Evolutionary conservation across 2,113 vertebrate species (phyloP).

Genomic region (Vulpes lagopus): DNA sequence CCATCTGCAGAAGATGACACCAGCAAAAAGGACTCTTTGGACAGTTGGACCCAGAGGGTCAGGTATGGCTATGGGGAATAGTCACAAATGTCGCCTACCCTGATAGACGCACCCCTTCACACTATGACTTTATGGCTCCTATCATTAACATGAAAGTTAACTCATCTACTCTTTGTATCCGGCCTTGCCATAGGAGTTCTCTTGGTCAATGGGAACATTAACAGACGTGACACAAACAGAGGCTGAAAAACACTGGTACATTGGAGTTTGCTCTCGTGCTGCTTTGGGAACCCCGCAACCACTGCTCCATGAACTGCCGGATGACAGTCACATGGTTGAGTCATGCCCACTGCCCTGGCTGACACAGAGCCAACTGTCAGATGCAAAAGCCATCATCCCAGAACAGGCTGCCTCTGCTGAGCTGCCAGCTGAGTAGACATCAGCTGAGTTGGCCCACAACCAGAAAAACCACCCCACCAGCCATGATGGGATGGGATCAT

Average conservation of each 20-base stretch:
- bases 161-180: neutral
- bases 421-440: neutral
- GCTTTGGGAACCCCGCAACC: neutral
- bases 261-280: neutral
- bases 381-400: no score
- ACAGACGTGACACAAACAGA: neutral
- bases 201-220: neutral
- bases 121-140: neutral
- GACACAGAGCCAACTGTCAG: neutral
- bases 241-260: neutral
- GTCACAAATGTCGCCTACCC: neutral
- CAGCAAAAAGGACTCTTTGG: neutral
- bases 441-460: neutral
- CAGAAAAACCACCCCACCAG: neutral
- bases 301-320: neutral
- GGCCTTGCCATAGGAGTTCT: neutral
- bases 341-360: neutral
- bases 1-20: accelerated
- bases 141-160: neutral
- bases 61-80: no score
- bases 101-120: neutral
- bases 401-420: neutral
- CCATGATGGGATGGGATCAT: neutral
- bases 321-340: neutral
- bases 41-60: neutral